Evolutionary conservation across 1,140 invertebrate species (phyloP).

Genomic region (Pseudoatta argentina): DNA sequence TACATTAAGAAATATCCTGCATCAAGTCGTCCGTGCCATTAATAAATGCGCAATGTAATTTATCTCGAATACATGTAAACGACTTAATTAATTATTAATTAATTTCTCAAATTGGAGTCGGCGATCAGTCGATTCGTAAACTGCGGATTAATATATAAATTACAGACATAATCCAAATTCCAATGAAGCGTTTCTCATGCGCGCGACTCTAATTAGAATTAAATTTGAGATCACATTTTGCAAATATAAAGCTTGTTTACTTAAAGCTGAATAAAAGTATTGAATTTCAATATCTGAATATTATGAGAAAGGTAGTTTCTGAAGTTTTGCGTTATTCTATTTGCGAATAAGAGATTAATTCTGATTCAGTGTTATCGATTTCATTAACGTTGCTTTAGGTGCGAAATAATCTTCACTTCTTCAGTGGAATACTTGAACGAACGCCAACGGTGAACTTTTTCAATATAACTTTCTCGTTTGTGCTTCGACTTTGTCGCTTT

Average conservation of each 20-base stretch:
- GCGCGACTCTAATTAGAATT: slow-evolving; percentile 29
- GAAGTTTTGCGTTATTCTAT: slow-evolving; percentile 3
- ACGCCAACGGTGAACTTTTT: slow-evolving; percentile 46
- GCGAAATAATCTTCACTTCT: slow-evolving; percentile 29
- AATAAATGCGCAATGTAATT: slow-evolving; percentile 31
- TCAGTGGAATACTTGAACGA: slow-evolving; percentile 15
- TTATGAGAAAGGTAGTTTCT: not conserved
- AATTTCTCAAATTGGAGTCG: slow-evolving; percentile 47
- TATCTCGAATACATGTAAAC: slow-evolving; percentile 4
- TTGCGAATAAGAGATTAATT: slow-evolving; percentile 1
- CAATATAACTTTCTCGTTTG: slow-evolving; percentile 60
- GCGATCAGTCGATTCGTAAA: slow-evolving; percentile 18
- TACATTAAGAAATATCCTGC: slow-evolving; percentile 15
- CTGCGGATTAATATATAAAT: slow-evolving; percentile 47
- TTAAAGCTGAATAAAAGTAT: slow-evolving; percentile 12
- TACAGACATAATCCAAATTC: slow-evolving; percentile 11
- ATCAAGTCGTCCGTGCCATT: not conserved
- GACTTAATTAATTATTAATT: slow-evolving; percentile 62
- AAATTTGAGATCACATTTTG: slow-evolving; percentile 23
- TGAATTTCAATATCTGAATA: not conserved
- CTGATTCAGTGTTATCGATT: slow-evolving; percentile 6
- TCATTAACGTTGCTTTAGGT: slow-evolving; percentile 30
- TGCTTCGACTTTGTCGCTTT: slow-evolving; percentile 21
- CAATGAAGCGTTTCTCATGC: slow-evolving; percentile 16
- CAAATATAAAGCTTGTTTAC: not conserved